phyloP scores from a whole-genome alignment of 2,113 vertebrate species.

The Nycticebus coucang region DNA sequence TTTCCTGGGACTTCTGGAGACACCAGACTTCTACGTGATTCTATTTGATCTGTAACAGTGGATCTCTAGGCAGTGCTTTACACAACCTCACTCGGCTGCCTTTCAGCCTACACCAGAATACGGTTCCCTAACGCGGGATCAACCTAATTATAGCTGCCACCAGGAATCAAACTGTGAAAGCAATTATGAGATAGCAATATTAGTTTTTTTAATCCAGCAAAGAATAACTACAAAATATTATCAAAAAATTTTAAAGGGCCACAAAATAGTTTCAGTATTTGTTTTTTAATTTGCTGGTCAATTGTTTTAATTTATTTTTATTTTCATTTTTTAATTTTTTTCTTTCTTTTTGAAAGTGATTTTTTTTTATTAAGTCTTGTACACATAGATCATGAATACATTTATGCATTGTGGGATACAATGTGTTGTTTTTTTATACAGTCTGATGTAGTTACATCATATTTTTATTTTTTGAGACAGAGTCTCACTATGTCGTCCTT shows the following conservation, averaged over 20 bases:
- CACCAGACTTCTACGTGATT: neutral
- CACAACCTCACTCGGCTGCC: neutral
- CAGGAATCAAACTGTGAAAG: neutral
- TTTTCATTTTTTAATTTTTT: too few species aligned
- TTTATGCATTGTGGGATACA: too few species aligned
- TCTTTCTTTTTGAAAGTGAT: too few species aligned
- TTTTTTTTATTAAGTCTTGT: too few species aligned
- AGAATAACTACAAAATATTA: neutral
- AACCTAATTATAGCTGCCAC: neutral
- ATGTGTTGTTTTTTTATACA: too few species aligned
- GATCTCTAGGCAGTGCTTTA: neutral
- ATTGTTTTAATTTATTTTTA: neutral
- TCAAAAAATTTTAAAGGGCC: neutral
- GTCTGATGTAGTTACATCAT: too few species aligned
- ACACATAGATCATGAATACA: too few species aligned
- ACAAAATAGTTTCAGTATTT: neutral
- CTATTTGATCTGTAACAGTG: neutral
- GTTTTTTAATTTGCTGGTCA: neutral
- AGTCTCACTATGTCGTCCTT: too few species aligned
- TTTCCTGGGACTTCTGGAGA: neutral
- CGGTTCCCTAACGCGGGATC: neutral
- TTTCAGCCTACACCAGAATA: neutral
- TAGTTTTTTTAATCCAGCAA: constrained; percentile 11
- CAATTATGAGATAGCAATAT: neutral
- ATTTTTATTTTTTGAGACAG: too few species aligned